Evolutionary conservation across 2,888 invertebrate genomes (phyloP), one percentile per base, ranked within the genome.

Genomic region (Aromia moschata): DNA sequence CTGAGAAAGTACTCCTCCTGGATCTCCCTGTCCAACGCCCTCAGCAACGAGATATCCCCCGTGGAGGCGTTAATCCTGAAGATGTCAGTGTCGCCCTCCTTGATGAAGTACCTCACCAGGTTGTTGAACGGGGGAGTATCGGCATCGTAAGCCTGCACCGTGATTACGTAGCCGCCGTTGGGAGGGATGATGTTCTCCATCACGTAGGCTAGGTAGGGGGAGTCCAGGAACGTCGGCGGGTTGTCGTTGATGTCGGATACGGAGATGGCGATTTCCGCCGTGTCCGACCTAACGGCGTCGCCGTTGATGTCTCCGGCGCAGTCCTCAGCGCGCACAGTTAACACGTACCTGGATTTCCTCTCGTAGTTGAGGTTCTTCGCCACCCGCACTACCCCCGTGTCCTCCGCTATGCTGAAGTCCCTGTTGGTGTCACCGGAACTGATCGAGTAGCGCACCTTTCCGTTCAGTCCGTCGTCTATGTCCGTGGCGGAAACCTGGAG

Each of bases 341-440:
- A 81, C 36, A 89, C 82, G 77, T 97, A 97, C 17, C 90, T 88
- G 38, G 90, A 87, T 77, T 93, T 92, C 30, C 96, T 85, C 83
- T 98, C 97, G 79, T 90, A 97, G 81, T 98, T 96, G 16, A 98
- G 84, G 78, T 94, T 94, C 82, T 96, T 95, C 20, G 94, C 94
- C 2, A 97, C 93, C 60, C 95, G 85, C 11, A 98, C 89, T 36
- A 94, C 87, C 0, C 97, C 97, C 4, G 92, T 91, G 77, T 96
- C 94, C 82, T 96, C 95, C 64, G 93, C 92, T 64, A 96, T 94
- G 76, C 90, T 91, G 76, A 96, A 94, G 80, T 96, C 95, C 62
- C 93, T 87, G 80, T 94, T 95, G 58, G 90, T 89, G 81, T 97
- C 96, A 2, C 96, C 97, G 17, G 88, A 86, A 20, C 90, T 88